Evolutionary conservation across 1,140 invertebrate species (phyloP), one percentile per base, ranked within the genome.

Genomic region (Amphibalanus amphitrite): DNA sequence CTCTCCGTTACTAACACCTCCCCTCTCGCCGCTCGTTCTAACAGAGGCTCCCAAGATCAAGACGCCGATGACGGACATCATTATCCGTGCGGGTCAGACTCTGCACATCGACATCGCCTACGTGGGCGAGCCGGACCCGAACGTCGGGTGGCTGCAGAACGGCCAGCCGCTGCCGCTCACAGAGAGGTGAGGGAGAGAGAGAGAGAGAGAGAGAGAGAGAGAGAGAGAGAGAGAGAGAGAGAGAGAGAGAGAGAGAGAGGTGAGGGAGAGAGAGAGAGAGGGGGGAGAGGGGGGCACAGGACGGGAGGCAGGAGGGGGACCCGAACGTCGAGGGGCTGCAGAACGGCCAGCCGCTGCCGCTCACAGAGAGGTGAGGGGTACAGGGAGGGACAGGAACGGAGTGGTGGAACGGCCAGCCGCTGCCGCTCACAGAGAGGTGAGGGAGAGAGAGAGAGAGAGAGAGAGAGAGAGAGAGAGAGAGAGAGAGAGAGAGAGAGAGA

Each of bases 91-190:
- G 75, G 95, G 94, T 69, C 89, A 93, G 70, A 92, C 95, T 67
- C 87, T 97, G 80, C 93, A 95, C 75, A 84, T 93, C 72, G 93
- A 96, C 78, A 89, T 97, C 69, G 88, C 78, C 78, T 97, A 94
- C 77, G 87, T 95, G 78, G 95, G 95, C 72, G 90, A 92, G 81
- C 92, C 92, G 17, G 84, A 86, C 71, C 93, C 93, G 65, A 89
- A 91, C 77, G 91, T 91, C 20, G 86, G 83, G 69, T 95, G 93
- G 93, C 90, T 87, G 67, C 86, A 89, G 67, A 87, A 87, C 75
- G 86, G 88, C 91, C 65, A 67, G 28, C 65, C 65, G 47, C 85
- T 67, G 26, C 6, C 10, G 28, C 28, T 67, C 6, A 20, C 65
- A n/a, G 65, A 20, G 10, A 67, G 65, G 65, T 67, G 13, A 20